phyloP scores from a whole-genome alignment of 2,888 invertebrate species.

The Andrena chrysosceles region DNA sequence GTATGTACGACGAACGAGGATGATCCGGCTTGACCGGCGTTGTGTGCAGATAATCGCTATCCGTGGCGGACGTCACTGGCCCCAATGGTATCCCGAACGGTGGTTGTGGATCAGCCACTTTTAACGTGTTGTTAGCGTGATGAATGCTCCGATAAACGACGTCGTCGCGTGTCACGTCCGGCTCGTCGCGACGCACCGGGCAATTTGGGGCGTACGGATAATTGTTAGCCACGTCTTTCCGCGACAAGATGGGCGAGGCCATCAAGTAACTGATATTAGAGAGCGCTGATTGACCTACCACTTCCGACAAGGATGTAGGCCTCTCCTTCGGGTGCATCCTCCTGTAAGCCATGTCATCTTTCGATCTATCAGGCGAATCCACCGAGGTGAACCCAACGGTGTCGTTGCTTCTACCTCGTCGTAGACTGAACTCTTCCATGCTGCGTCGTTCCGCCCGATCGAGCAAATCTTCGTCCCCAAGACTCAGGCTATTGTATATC shows the following conservation, averaged over 20 bases:
- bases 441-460: constrained; percentile 92
- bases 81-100: constrained; percentile 96
- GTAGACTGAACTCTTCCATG: constrained; percentile 86
- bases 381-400: constrained; percentile 69
- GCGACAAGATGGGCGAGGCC: constrained; percentile 88
- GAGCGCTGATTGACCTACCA: constrained; percentile 84
- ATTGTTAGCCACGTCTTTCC: constrained; percentile 61
- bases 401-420: constrained; percentile 67
- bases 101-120: constrained; percentile 92
- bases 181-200: constrained; percentile 87
- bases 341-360: constrained; percentile 93
- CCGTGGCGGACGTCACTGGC: constrained; percentile 92
- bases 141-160: constrained; percentile 93
- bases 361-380: constrained; percentile 88
- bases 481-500: constrained; percentile 95
- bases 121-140: constrained; percentile 90
- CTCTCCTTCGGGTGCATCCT: constrained; percentile 88
- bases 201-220: constrained; percentile 55
- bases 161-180: constrained; percentile 93
- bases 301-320: constrained; percentile 78
- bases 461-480: constrained; percentile 93
- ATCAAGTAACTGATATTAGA: constrained; percentile 89
- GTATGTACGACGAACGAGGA: constrained; percentile 88
- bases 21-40: constrained; percentile 80
- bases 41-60: constrained; percentile 92